Evolutionary conservation across 2,113 vertebrate genomes (phyloP), one percentile per base, ranked within the genome.

Genomic region (Bagarius yarrelli): DNA sequence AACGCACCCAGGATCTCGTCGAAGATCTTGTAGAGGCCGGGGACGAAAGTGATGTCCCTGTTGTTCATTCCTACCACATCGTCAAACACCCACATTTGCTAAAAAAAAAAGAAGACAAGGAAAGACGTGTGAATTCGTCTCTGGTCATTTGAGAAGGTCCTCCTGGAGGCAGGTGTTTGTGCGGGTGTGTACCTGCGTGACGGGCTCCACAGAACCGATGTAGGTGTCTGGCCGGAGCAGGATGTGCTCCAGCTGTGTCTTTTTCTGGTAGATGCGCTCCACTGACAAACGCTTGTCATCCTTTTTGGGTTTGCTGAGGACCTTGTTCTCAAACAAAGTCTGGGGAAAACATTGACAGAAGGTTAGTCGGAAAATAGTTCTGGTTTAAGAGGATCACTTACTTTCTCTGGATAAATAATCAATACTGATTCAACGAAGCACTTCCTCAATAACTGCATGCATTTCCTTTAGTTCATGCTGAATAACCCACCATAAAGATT

Each of bases 41-140:
- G 98, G 78, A 99, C 98, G 87, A 95, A 99, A 1, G 94, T 96
- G 82, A 99, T 92, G 34, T 98, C 96, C 73, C 98, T 93, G 88
- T 92, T 95, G 90, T 96, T 97, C 57, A 99, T 89, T 78, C 95
- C 97, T 34, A 89, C 27, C 1, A 85, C 93, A 85, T 96, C 94
- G 88, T 99, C 98, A 78, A 93, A 98, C 86, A 99, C 97, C 98
- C 98, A 99, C 96, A 99, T 96, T 95, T 95, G 96, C 98, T 99
- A 80, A 6, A 86, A 86, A 78, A 67, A 80, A 11, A 13, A 23
- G 53, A 23, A 59, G 0, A 66, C 63, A 40, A 60, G 23, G 8
- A 30, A 30, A 66, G 1, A 21, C 8, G 18, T 16, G 25, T 30
- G 4, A 25, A 25, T 59, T 59, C n/a, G 12, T 12, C 25, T 15